Percentiles rank a stretch among this genome's conserved stretches.
These are phyloP conservation scores for Trichogramma pretiosum DNA, from an alignment of 1,140 invertebrate genomes.

Conservation along the genomic window DNA sequence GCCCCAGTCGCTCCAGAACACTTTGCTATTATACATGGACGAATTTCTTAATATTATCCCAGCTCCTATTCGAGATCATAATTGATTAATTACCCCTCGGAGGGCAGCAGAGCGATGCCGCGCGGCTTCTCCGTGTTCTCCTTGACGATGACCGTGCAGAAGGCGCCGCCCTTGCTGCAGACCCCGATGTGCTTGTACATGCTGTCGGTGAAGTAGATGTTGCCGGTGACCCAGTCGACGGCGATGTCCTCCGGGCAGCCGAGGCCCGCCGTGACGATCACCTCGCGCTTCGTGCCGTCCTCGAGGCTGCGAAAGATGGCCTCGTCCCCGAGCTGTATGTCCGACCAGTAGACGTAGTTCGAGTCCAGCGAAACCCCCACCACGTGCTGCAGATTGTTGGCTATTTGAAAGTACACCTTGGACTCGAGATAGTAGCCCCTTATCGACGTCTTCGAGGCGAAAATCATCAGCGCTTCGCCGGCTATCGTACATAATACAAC, in stretches of 20 bases:
- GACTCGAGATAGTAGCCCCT: slow-evolving; percentile 44
- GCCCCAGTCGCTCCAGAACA: slow-evolving; percentile 86
- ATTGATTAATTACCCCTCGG: slow-evolving; percentile 53
- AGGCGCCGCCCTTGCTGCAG: slow-evolving; percentile 54
- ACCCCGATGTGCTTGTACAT: slow-evolving; percentile 63
- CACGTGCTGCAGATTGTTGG: slow-evolving; percentile 48
- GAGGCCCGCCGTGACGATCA: slow-evolving; percentile 50
- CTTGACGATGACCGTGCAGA: slow-evolving; percentile 55
- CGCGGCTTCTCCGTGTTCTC: slow-evolving; percentile 51
- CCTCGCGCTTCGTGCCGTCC: slow-evolving; percentile 50
- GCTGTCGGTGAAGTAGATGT: slow-evolving; percentile 74
- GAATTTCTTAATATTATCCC: no score
- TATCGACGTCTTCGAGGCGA: slow-evolving; percentile 49
- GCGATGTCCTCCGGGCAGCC: slow-evolving; percentile 66
- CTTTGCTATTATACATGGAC: slow-evolving; percentile 45
- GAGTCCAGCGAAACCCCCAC: slow-evolving; percentile 62
- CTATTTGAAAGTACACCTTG: slow-evolving; percentile 40
- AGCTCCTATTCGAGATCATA: no score
- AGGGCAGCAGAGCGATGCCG: slow-evolving; percentile 54
- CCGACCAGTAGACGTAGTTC: slow-evolving; percentile 64
- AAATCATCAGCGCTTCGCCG: slow-evolving; percentile 56
- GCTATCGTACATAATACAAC: no score
- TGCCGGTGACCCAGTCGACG: slow-evolving; percentile 72
- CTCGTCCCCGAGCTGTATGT: slow-evolving; percentile 55
- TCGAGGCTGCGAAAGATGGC: slow-evolving; percentile 52